phyloP scores from a whole-genome alignment of 2,888 invertebrate species.

The Perizoma affinitatum region DNA sequence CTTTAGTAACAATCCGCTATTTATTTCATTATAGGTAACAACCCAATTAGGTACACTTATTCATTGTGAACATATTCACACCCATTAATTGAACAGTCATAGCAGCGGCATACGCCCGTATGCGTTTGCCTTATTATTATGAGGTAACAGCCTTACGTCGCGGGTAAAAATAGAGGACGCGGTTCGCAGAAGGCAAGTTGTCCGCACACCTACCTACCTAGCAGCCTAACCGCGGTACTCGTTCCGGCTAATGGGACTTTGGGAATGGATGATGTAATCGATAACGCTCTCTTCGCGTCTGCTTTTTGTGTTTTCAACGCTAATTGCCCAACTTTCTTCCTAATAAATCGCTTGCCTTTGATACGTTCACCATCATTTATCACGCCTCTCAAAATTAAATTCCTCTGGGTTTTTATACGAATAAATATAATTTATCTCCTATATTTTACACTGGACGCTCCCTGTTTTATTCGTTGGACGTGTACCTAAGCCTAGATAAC shows the following conservation, averaged over 20 bases:
- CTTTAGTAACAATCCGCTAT: too few species aligned
- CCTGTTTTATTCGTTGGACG: conserved; percentile 31
- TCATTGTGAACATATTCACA: too few species aligned
- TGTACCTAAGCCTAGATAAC: conserved; percentile 34
- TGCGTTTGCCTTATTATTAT: too few species aligned
- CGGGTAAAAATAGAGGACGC: conserved; percentile 31
- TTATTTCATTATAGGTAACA: too few species aligned
- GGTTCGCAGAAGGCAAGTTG: conserved; percentile 25
- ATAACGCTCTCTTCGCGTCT: conserved; percentile 59
- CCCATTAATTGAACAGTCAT: too few species aligned
- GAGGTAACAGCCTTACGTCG: conserved; percentile 6
- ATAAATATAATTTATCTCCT: conserved; percentile 44
- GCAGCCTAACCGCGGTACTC: conserved; percentile 19
- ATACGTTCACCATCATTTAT: conserved; percentile 58
- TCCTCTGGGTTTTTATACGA: conserved; percentile 44
- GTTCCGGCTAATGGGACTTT: conserved; percentile 64
- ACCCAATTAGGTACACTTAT: too few species aligned
- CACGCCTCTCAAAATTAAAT: conserved; percentile 45
- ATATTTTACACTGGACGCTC: conserved; percentile 35
- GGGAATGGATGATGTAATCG: conserved; percentile 63
- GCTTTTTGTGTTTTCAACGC: conserved; percentile 68
- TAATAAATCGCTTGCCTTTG: conserved; percentile 64
- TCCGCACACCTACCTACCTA: conserved; percentile 16
- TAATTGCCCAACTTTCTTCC: conserved; percentile 68
- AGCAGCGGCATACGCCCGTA: too few species aligned